Evolutionary conservation across 2,113 vertebrate genomes (phyloP).

Genomic region (Phylloscopus whistleri): DNA sequence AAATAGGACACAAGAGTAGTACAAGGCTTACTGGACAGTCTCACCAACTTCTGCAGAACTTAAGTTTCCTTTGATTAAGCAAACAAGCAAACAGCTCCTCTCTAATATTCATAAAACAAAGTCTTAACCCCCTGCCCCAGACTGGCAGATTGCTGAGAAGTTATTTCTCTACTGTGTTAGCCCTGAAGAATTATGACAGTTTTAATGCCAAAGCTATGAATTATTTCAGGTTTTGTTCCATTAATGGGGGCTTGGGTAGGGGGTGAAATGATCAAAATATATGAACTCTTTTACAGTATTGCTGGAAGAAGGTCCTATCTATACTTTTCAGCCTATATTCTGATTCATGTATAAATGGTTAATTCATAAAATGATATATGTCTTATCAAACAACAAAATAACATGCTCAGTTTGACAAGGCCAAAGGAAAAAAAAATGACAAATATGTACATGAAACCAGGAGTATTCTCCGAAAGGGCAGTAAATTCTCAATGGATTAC

Average conservation of each 20-base stretch:
- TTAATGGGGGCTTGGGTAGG: neutral
- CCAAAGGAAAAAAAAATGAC: constrained; percentile 5
- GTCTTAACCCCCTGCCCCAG: neutral
- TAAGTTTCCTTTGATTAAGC: neutral
- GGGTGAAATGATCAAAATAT: neutral
- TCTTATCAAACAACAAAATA: constrained; percentile 45
- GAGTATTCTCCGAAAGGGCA: neutral
- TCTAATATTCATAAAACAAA: neutral
- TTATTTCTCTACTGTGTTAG: neutral
- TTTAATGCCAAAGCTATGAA: neutral
- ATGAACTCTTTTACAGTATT: neutral
- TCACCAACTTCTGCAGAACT: neutral
- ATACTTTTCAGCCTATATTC: neutral
- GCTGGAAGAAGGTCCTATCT: neutral
- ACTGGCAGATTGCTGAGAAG: neutral
- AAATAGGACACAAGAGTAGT: neutral
- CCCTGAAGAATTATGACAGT: neutral
- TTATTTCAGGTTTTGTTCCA: neutral
- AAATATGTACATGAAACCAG: neutral
- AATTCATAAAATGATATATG: constrained; percentile 32
- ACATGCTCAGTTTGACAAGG: constrained; percentile 33
- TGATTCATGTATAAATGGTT: constrained; percentile 15
- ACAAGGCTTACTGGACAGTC: neutral
- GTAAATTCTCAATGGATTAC: constrained; percentile 22
- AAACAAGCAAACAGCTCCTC: neutral